Percentiles rank a stretch among this genome's conserved stretches.
phyloP scores from a whole-genome alignment of 2,888 invertebrate species.

The Cephus rjabovi region DNA sequence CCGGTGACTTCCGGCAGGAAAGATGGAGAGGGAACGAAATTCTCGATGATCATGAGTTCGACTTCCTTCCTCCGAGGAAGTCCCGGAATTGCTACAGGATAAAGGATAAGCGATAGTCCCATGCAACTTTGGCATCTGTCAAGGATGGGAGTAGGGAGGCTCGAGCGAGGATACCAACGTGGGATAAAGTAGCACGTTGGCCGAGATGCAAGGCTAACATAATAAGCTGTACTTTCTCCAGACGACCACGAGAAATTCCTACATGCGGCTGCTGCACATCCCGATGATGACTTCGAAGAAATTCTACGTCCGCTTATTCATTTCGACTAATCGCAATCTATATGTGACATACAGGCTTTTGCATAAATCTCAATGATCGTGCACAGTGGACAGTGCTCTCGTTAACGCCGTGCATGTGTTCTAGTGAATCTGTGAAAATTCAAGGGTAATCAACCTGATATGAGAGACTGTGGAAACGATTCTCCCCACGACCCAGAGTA shows the following conservation, averaged over 20 bases:
- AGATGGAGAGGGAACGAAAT: background rate
- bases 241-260: slow-evolving; percentile 15
- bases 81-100: background rate
- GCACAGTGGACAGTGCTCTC: background rate
- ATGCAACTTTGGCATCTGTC: background rate
- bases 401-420: background rate
- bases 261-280: background rate
- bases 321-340: background rate
- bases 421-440: background rate
- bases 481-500: background rate
- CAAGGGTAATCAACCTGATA: background rate
- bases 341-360: too few species aligned
- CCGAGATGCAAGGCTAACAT: slow-evolving; percentile 62
- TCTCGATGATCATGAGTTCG: background rate
- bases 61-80: background rate
- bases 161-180: background rate
- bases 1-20: background rate
- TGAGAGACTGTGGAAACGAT: background rate
- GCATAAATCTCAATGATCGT: background rate
- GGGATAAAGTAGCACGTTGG: slow-evolving; percentile 54
- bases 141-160: background rate
- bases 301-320: background rate
- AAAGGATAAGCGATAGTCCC: background rate
- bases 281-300: background rate
- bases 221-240: slow-evolving; percentile 61